phyloP scores from a whole-genome alignment of 2,113 vertebrate genomes.

The Periophthalmodon schlosseri region DNA sequence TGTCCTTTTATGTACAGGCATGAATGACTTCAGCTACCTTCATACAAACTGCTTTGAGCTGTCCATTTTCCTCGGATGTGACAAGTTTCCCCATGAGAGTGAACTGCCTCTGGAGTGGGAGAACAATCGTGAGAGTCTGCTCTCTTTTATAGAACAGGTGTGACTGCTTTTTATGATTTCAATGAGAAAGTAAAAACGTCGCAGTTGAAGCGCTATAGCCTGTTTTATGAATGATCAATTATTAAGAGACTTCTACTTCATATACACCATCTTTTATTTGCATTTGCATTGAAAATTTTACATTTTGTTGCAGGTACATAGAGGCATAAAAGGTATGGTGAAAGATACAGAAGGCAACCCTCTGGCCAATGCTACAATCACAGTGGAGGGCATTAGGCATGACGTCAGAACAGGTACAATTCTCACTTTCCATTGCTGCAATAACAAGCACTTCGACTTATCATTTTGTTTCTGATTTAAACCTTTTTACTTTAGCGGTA shows the following conservation, averaged over 20 bases:
- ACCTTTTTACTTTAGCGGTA: constrained; percentile 63
- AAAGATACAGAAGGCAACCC: constrained; percentile 87
- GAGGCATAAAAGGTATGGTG: constrained; percentile 92
- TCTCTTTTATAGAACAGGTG: constrained; percentile 95
- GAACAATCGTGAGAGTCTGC: constrained; percentile 90
- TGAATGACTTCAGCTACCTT: constrained; percentile 98
- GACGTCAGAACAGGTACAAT: constrained; percentile 85
- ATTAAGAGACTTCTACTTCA: too few relatives aligned
- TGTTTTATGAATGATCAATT: too few relatives aligned
- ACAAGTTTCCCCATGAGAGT: constrained; percentile 94
- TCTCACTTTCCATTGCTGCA: not conserved
- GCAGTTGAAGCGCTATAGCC: not conserved
- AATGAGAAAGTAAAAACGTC: not conserved
- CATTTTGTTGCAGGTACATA: constrained; percentile 80
- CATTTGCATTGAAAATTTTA: not conserved
- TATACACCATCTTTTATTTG: not conserved
- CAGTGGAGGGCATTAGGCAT: constrained; percentile 90
- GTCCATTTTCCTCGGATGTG: constrained; percentile 91
- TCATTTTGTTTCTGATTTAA: not conserved
- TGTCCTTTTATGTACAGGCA: constrained; percentile 70
- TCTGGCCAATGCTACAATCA: constrained; percentile 86
- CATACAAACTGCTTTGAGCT: constrained; percentile 97
- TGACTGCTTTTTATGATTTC: constrained; percentile 1
- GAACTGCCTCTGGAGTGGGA: constrained; percentile 93
- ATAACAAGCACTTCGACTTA: not conserved